Percentiles rank a stretch among this genome's conserved stretches.
Conservation (phyloP, 2,113 vertebrate species). For the Peromyscus leucopus region DNA sequence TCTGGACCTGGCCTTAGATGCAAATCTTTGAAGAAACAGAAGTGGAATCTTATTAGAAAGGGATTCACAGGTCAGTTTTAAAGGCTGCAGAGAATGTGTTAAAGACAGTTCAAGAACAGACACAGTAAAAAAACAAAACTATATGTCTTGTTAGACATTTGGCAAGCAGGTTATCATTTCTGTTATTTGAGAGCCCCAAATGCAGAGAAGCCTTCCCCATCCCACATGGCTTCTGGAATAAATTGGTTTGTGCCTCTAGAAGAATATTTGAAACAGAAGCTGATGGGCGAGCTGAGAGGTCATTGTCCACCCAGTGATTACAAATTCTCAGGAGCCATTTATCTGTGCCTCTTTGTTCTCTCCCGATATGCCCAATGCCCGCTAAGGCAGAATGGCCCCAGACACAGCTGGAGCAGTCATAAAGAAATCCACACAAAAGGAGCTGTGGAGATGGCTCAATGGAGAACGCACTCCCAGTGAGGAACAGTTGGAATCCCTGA, state of each 20-base stretch:
- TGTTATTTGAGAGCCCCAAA: background rate
- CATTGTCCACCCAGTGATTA: background rate
- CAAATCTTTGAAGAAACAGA: background rate
- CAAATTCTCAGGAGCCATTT: background rate
- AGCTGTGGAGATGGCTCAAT: background rate
- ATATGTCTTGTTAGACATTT: background rate
- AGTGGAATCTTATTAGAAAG: background rate
- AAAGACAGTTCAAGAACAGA: constrained; percentile 18
- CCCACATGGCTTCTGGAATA: background rate
- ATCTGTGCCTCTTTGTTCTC: background rate
- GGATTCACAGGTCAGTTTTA: background rate
- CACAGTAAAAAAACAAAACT: background rate
- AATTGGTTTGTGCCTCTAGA: constrained; percentile 16
- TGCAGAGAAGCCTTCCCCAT: background rate
- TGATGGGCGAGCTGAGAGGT: background rate
- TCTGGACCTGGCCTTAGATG: background rate
- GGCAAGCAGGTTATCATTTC: background rate
- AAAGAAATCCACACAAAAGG: background rate
- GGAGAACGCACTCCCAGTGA: background rate
- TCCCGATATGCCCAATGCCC: background rate
- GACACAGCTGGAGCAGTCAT: background rate
- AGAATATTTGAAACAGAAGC: background rate
- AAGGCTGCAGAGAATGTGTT: background rate
- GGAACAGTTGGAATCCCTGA: background rate
- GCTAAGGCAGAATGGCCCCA: background rate